These are phyloP conservation scores for Cromileptes altivelis DNA, from an alignment of 2,113 vertebrate species.

Conservation along the genomic window DNA sequence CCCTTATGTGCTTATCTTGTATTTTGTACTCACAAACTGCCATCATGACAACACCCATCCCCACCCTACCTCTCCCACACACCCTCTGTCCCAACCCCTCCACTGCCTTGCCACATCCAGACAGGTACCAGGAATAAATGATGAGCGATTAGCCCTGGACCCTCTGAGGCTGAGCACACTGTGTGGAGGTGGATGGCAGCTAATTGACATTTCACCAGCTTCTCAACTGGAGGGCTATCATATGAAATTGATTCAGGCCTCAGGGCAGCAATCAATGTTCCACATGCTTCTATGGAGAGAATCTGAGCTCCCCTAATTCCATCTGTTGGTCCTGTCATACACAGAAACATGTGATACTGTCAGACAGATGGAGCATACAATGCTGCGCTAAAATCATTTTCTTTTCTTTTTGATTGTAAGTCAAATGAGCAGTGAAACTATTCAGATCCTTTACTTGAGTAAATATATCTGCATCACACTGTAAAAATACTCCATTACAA, in stretches of 20 bases:
- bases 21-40: too few species aligned
- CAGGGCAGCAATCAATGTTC: conserved; percentile 5
- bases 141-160: conserved; percentile 59
- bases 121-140: conserved; percentile 35
- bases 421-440: too few species aligned
- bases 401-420: too few species aligned
- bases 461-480: too few species aligned
- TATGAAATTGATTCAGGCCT: conserved; percentile 22
- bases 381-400: too few species aligned
- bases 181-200: conserved; percentile 46
- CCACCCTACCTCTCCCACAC: too few species aligned
- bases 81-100: neutral
- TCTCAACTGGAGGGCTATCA: conserved; percentile 52
- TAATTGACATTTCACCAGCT: conserved; percentile 64
- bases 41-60: neutral
- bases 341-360: neutral
- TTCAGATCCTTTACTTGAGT: too few species aligned
- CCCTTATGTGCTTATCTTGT: neutral
- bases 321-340: neutral
- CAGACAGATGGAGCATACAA: neutral
- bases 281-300: neutral
- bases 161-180: conserved; percentile 3
- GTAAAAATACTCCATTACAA: too few species aligned
- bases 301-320: neutral
- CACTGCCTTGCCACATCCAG: neutral